Evolutionary conservation across 2,113 vertebrate species (phyloP), one percentile per base, ranked within the genome.

Genomic region (Pterocles gutturalis): DNA sequence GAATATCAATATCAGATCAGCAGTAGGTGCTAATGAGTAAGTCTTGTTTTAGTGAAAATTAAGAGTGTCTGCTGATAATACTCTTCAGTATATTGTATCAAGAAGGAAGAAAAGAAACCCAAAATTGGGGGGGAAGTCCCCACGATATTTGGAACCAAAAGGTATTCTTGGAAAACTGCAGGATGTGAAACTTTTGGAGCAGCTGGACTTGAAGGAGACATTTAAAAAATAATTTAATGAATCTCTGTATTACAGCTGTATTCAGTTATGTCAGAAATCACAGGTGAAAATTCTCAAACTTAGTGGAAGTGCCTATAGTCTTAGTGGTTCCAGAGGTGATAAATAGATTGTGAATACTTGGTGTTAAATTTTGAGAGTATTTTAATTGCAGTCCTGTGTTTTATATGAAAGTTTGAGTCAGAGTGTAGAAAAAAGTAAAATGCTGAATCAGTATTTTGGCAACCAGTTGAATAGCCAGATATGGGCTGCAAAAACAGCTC

Each of bases 381-480:
- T 67, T 79, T 64, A 51, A 79, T 54, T 71, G 6, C 20, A 22
- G 5, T n/a, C 9, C 7, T 62, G 4, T 82, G 43, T 64, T 82
- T 70, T 71, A 6, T 51, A 18, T 57, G 49, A 22, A 60, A 57
- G 11, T 31, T 65, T 77, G 48, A 62, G 13, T 70, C 5, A 14
- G 25, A 10, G 4, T 33, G 26, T 70, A 17, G 28, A 81, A 69
- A 31, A 17, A 49, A 87, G 20, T 33, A 3, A 64, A 71, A 79
- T 61, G 16, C 14, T 26, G 34, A 55, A 17, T 64, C 2, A 11
- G 3, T 36, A 25, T 48, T 86, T 90, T 89, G 87, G 51, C 61
- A 75, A 8, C 93, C 93, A 83, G 53, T 88, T 70, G 67, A 94
- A 86, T 70, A 93, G 46, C 45, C 95, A 57, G 46, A 45, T 95